A percentile compares a stretch with the other conserved stretches of the same genome.
phyloP scores from a whole-genome alignment of 1,140 invertebrate genomes.

The Melitaea cinxia region DNA sequence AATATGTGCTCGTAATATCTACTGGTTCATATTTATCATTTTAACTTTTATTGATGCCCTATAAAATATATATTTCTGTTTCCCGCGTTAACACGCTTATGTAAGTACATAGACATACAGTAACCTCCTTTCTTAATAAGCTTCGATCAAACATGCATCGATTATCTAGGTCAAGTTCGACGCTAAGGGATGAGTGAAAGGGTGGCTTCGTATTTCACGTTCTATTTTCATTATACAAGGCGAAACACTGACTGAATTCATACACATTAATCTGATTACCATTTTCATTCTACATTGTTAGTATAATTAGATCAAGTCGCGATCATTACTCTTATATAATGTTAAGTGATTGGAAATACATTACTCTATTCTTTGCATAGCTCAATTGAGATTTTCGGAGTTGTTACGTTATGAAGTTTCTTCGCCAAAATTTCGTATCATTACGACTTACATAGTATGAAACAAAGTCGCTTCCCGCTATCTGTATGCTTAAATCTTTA shows the following conservation, averaged over 20 bases:
- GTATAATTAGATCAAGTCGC: neutral
- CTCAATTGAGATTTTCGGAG: neutral
- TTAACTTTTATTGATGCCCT: constrained; percentile 28
- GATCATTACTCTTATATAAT: neutral
- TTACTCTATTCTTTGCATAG: neutral
- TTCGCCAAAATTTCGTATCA: neutral
- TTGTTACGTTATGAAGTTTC: neutral
- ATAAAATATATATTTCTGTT: constrained; percentile 25
- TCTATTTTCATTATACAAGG: constrained; percentile 34
- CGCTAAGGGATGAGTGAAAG: constrained; percentile 29
- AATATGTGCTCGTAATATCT: neutral
- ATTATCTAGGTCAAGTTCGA: constrained; percentile 41
- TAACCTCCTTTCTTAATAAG: constrained; percentile 44
- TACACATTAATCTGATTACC: constrained; percentile 10
- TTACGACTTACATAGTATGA: too few species aligned
- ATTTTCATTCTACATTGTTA: neutral
- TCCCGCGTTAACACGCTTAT: constrained; percentile 35
- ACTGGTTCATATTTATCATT: constrained; percentile 13
- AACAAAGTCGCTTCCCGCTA: too few species aligned
- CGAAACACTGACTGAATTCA: constrained; percentile 13
- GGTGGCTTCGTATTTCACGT: constrained; percentile 19
- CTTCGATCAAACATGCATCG: constrained; percentile 41
- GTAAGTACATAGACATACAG: constrained; percentile 35
- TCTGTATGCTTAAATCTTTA: too few species aligned
- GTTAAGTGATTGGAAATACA: neutral